A percentile compares a stretch with the other conserved stretches of the same genome.
Evolutionary conservation across 1,140 invertebrate species (phyloP).

Genomic region (Neodiprion lecontei): DNA sequence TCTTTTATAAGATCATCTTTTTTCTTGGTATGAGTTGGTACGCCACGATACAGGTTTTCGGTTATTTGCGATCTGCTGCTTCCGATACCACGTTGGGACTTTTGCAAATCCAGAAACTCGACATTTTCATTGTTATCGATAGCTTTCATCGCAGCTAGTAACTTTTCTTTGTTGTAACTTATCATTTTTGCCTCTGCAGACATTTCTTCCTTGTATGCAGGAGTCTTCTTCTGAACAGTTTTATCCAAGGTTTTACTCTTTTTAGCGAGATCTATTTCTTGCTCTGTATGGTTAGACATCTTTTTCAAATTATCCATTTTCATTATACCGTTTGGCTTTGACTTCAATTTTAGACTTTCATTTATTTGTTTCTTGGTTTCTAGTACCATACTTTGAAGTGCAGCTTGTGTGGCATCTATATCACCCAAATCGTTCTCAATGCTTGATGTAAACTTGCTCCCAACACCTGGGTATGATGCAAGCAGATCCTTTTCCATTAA

Average conservation of each 20-base stretch:
- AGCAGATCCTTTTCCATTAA: neutral
- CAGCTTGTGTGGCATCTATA: neutral
- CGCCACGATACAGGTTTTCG: slow-evolving; percentile 53
- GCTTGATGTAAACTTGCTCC: neutral
- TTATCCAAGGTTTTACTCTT: slow-evolving; percentile 24
- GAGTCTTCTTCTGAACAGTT: slow-evolving; percentile 20
- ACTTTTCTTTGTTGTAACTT: slow-evolving; percentile 64
- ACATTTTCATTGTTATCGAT: slow-evolving; percentile 69
- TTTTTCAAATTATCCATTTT: slow-evolving; percentile 10
- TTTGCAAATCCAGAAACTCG: slow-evolving; percentile 47
- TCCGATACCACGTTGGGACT: slow-evolving; percentile 31
- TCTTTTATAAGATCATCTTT: slow-evolving; percentile 54
- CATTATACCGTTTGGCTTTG: neutral
- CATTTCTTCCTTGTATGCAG: slow-evolving; percentile 32
- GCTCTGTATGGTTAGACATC: slow-evolving; percentile 41
- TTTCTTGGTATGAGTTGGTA: slow-evolving; percentile 48
- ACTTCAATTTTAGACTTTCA: neutral
- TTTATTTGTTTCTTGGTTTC: slow-evolving; percentile 5
- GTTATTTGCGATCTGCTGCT: slow-evolving; percentile 47
- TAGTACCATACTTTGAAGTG: slow-evolving; percentile 8
- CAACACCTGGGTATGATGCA: neutral
- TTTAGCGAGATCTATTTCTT: slow-evolving; percentile 38
- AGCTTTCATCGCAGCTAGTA: slow-evolving; percentile 69
- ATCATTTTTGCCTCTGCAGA: slow-evolving; percentile 46
- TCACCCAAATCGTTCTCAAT: neutral